Evolutionary conservation across 2,113 vertebrate genomes (phyloP), one percentile per base, ranked within the genome.

Genomic region (Microcebus lehilahytsara): DNA sequence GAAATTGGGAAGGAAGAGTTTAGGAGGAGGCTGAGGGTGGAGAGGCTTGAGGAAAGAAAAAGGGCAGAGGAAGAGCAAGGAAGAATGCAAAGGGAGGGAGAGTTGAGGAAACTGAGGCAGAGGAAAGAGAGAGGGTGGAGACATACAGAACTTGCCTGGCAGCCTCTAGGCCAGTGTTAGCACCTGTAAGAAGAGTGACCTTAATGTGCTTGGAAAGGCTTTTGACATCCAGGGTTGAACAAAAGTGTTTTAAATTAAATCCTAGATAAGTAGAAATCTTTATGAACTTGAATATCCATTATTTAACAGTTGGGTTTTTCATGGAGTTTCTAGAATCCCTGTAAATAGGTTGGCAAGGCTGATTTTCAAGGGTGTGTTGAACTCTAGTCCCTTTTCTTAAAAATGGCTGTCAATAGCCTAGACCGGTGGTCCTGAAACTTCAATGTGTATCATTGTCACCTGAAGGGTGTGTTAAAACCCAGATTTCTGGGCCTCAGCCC

Each of bases 371-470:
- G 40, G 14, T 30, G 74, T 32, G 30, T 53, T 69, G 14, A 56
- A 0, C 32, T 46, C 69, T 85, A 97, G 93, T 97, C 88, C 79
- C 85, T 80, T 80, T 77, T 92, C 12, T 98, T 95, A 98, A 92
- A 87, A 97, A 66, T 93, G 17, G 27, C 58, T 79, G 74, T 51
- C 75, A 78, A 62, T 67, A 89, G 30, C 27, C 20, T 34, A 72
- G 53, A 64, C 27, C 2, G 37, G 64, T 17, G 60, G 53, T 66
- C 89, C 85, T 93, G 71, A 77, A 86, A 46, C 49, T 9, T 66
- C 34, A 22, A 0, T 81, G 16, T 60, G 23, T 20, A 23, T 62
- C 42, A 23, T 19, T 5, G 3, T 51, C 30, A 60, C 4, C 4
- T 51, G 69, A 51, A 89, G 58, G 32, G 12, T 4, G 3, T 71